Evolutionary conservation across 2,113 vertebrate genomes (phyloP).

Genomic region (Phalacrocorax carbo): DNA sequence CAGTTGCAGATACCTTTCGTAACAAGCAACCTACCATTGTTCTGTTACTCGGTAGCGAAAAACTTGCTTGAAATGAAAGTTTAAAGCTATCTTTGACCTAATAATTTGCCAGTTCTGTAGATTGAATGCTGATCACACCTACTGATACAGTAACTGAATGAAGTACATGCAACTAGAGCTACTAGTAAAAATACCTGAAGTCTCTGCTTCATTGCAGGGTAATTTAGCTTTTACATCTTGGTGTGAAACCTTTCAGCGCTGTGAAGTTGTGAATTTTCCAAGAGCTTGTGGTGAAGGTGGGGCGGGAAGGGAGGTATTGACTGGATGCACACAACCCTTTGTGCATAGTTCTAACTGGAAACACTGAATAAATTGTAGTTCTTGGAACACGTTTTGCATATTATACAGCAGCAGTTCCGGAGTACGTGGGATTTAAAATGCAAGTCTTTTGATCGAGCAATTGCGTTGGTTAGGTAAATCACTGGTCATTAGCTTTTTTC

Average conservation of each 20-base stretch:
- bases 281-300: conserved; percentile 52
- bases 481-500: conserved; percentile 70
- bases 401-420: conserved; percentile 66
- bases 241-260: conserved; percentile 46
- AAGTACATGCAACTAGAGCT: conserved; percentile 50
- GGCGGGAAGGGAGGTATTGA: conserved; percentile 19
- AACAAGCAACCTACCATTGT: neutral
- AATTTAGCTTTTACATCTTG: conserved; percentile 21
- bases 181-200: conserved; percentile 13
- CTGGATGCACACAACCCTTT: conserved; percentile 47
- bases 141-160: conserved; percentile 24
- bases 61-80: conserved; percentile 41
- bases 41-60: conserved; percentile 11
- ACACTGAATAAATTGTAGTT: neutral
- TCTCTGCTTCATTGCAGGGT: conserved; percentile 70
- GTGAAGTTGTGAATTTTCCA: conserved; percentile 57
- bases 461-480: conserved; percentile 72
- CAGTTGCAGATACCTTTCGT: conserved; percentile 38
- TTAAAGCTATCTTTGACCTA: conserved; percentile 28
- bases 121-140: conserved; percentile 44
- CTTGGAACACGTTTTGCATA: conserved; percentile 57
- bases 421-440: conserved; percentile 52
- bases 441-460: conserved; percentile 56
- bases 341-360: conserved; percentile 56
- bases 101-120: conserved; percentile 28